Evolutionary conservation across 2,113 vertebrate genomes (phyloP).

Genomic region (Speoplatyrhinus poulsoni): DNA sequence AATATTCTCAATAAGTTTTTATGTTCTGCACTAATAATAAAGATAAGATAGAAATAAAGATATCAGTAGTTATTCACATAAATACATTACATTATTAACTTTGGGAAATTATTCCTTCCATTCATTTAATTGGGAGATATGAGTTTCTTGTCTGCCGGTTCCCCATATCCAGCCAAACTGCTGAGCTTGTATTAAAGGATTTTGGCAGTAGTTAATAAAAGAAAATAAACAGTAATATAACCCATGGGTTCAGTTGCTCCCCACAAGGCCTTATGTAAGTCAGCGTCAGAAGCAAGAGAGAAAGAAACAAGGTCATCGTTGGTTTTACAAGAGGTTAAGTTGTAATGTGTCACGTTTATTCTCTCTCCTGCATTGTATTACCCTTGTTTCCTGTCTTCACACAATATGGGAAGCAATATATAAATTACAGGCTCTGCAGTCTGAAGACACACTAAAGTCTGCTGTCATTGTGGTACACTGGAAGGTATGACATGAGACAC

Average conservation of each 20-base stretch:
- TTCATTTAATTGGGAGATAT: slow-evolving; percentile 38
- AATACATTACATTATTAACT: slow-evolving; percentile 31
- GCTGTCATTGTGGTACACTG: no score
- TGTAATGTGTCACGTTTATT: not conserved
- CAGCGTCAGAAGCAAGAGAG: not conserved
- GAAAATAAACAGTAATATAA: slow-evolving; percentile 33
- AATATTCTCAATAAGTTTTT: no score
- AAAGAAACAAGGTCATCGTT: slow-evolving; percentile 2
- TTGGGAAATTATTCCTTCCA: slow-evolving; percentile 37
- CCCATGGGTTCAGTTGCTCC: slow-evolving; percentile 6
- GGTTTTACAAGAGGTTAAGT: not conserved
- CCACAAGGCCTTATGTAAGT: slow-evolving; percentile 8
- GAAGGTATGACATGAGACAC: no score
- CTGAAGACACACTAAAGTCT: no score
- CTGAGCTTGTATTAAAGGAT: slow-evolving; percentile 11
- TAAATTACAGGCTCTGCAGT: no score
- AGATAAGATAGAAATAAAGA: no score
- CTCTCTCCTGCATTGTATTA: not conserved
- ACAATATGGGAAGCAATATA: no score
- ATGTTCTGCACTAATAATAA: no score
- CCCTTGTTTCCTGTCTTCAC: not conserved
- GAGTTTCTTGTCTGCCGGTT: slow-evolving; percentile 18
- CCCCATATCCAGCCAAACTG: slow-evolving; percentile 10
- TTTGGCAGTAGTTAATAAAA: slow-evolving; percentile 34
- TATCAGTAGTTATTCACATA: slow-evolving; percentile 6